Conservation (phyloP, 2,797 vertebrate species). For the Dryobates pubescens region DNA sequence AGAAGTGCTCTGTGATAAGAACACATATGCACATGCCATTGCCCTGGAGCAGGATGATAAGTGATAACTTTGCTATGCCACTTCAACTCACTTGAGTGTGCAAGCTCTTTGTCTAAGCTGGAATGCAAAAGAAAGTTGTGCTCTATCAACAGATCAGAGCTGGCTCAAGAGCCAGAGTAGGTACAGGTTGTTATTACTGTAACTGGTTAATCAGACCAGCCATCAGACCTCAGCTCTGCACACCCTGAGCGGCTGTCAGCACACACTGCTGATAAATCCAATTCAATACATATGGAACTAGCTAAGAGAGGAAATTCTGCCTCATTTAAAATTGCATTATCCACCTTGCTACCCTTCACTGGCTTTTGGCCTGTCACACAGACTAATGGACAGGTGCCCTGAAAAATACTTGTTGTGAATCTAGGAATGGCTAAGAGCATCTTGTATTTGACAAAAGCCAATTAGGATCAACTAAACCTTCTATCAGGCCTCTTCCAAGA, state of each 20-base stretch:
- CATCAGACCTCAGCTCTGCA: not conserved
- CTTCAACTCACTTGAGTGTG: not conserved
- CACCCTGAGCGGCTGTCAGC: not conserved
- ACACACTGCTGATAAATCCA: not conserved
- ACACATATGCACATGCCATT: not conserved
- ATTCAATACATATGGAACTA: conserved; percentile 44
- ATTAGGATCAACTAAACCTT: conserved; percentile 20
- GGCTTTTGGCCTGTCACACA: conserved; percentile 40
- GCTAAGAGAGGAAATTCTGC: conserved; percentile 37
- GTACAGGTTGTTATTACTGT: not conserved
- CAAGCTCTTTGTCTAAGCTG: conserved; percentile 23
- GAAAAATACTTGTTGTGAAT: not conserved
- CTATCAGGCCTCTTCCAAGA: not conserved
- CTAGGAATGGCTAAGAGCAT: not conserved
- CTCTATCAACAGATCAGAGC: conserved; percentile 9
- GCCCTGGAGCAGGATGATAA: not conserved
- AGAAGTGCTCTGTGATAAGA: not conserved
- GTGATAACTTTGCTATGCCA: not conserved
- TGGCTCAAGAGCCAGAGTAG: not conserved
- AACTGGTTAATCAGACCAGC: conserved; percentile 28
- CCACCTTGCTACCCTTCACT: conserved; percentile 42
- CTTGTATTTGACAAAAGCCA: conserved; percentile 29
- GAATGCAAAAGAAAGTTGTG: conserved; percentile 33
- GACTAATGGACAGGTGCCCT: not conserved
- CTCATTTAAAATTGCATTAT: conserved; percentile 64